A percentile compares a stretch with the other conserved stretches of the same genome.
These are phyloP conservation scores for Aphis gossypii DNA, from an alignment of 1,140 invertebrate species.

Conservation along the genomic window DNA sequence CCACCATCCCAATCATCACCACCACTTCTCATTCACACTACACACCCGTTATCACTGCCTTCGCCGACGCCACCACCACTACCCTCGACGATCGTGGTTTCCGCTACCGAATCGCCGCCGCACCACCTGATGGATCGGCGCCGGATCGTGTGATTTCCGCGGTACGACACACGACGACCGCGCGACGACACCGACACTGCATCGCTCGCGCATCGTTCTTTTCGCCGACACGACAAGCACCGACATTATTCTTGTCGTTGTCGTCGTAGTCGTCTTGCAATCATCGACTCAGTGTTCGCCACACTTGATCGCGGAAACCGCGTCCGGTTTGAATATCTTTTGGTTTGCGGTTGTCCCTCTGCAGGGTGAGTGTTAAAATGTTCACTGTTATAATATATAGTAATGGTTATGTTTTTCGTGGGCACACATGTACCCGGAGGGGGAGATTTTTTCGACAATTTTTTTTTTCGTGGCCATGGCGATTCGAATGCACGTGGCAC, in stretches of 20 bases:
- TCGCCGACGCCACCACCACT: background rate
- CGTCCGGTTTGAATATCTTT: constrained; percentile 7
- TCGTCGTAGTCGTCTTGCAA: background rate
- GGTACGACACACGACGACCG: background rate
- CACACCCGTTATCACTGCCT: background rate
- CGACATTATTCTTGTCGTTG: too few relatives aligned
- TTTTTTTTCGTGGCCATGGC: background rate
- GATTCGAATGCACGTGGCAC: background rate
- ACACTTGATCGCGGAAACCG: background rate
- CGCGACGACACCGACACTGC: background rate
- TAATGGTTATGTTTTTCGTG: background rate
- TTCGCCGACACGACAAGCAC: background rate
- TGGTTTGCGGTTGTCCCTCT: constrained; percentile 45
- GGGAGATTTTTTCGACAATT: background rate
- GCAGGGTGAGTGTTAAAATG: constrained; percentile 49
- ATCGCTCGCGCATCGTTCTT: background rate
- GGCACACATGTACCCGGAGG: background rate
- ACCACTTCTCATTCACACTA: background rate
- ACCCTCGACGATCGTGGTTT: background rate
- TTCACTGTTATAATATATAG: background rate
- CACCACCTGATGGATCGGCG: constrained; percentile 46
- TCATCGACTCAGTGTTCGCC: background rate
- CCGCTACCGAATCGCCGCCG: background rate
- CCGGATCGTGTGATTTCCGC: constrained; percentile 25
- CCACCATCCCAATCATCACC: background rate